A percentile compares a stretch with the other conserved stretches of the same genome.
Conservation (phyloP, 1,140 invertebrate genomes). For the Leptopilina clavipes region DNA sequence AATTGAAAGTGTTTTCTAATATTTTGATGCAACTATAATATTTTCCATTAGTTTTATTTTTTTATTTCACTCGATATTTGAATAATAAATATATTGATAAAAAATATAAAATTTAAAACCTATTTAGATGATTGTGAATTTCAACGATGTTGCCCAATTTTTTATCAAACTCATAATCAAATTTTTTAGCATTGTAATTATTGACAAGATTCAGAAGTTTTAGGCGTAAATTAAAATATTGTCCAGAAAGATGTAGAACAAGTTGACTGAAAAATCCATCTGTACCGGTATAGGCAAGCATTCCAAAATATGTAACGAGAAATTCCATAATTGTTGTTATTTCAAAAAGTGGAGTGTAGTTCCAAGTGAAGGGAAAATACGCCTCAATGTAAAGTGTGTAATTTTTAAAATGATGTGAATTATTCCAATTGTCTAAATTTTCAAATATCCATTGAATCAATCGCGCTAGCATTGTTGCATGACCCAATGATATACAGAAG, state of each 20-base stretch:
- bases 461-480: background rate
- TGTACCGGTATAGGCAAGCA: constrained; percentile 24
- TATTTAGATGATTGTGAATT: background rate
- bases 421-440: constrained; percentile 35
- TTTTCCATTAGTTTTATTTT: background rate
- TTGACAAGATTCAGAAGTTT: constrained; percentile 23
- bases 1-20: background rate
- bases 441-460: background rate
- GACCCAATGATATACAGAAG: background rate
- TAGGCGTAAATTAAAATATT: background rate
- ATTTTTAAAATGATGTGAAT: constrained; percentile 12
- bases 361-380: constrained; percentile 40
- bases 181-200: background rate
- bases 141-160: background rate
- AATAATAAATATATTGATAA: background rate
- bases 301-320: constrained; percentile 3
- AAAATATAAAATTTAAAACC: background rate
- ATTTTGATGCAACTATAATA: background rate
- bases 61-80: too few relatives aligned
- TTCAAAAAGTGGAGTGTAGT: constrained; percentile 43
- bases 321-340: constrained; percentile 41
- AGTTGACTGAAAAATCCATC: constrained; percentile 40
- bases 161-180: background rate
- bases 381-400: constrained; percentile 33
- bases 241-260: constrained; percentile 28